A percentile compares a stretch with the other conserved stretches of the same genome.
Conservation (phyloP, 2,113 vertebrate species). For the Desmodus rotundus region DNA sequence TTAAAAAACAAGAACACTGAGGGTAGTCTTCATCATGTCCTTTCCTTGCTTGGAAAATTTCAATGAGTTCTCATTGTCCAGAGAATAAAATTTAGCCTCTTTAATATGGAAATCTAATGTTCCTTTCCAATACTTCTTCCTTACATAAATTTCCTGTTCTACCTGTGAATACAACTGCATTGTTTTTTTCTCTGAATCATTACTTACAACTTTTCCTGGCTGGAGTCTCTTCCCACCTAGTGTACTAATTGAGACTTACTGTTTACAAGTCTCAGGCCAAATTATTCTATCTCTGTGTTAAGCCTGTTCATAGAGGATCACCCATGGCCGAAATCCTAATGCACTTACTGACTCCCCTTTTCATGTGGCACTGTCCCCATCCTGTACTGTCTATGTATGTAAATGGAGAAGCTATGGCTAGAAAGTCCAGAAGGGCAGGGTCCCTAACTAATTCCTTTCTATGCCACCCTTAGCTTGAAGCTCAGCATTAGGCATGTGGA, state of each 20-base stretch:
- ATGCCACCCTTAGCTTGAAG: background rate
- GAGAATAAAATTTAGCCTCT: background rate
- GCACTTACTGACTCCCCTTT: fast-evolving
- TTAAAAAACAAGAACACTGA: background rate
- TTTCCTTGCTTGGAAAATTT: background rate
- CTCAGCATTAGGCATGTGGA: background rate
- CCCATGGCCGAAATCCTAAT: background rate
- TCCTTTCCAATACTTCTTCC: background rate
- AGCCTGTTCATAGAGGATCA: background rate
- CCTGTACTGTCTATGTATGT: background rate
- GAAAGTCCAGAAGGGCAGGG: background rate
- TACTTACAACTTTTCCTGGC: background rate
- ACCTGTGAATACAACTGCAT: background rate
- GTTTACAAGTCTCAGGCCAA: background rate
- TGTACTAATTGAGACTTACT: background rate
- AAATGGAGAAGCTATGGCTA: background rate
- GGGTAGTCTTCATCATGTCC: background rate
- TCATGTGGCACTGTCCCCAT: background rate
- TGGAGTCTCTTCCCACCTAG: background rate
- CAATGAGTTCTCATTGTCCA: background rate
- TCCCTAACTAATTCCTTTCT: background rate
- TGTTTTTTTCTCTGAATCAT: background rate
- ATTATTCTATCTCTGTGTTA: background rate
- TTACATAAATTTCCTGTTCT: background rate
- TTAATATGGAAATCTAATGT: background rate